phyloP scores from a whole-genome alignment of 2,888 invertebrate species.

The Hoplodrina ambigua region DNA sequence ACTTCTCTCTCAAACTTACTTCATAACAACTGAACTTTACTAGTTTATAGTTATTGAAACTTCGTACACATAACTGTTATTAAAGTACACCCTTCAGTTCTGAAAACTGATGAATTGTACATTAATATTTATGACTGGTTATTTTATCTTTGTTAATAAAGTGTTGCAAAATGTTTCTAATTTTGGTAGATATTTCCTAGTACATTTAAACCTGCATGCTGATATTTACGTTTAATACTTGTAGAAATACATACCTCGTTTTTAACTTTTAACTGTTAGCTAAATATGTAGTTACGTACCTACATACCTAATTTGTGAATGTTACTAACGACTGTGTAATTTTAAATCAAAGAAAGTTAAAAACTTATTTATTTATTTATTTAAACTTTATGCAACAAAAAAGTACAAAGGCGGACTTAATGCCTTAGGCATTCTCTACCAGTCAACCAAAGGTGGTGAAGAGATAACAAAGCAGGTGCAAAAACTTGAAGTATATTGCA shows the following conservation, averaged over 20 bases:
- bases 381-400: too few relatives aligned
- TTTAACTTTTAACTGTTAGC: slow-evolving; percentile 5
- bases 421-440: too few relatives aligned
- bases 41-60: slow-evolving; percentile 44
- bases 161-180: slow-evolving; percentile 5
- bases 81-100: slow-evolving; percentile 17
- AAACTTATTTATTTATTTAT: too few relatives aligned
- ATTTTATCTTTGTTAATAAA: neutral
- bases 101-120: slow-evolving; percentile 4
- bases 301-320: neutral
- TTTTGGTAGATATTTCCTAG: neutral
- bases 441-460: too few relatives aligned
- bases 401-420: too few relatives aligned
- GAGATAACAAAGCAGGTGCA: too few relatives aligned
- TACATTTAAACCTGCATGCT: neutral
- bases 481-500: slow-evolving; percentile 21
- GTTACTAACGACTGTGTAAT: slow-evolving; percentile 3
- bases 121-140: neutral
- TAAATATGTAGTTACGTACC: neutral
- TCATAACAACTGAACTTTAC: slow-evolving; percentile 52
- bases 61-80: slow-evolving; percentile 30
- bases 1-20: slow-evolving; percentile 47
- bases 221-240: neutral
- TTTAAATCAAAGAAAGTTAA: slow-evolving; percentile 9
- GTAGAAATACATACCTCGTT: neutral